Evolutionary conservation across 2,888 invertebrate genomes (phyloP), one percentile per base, ranked within the genome.

Genomic region (Clunio marinus): DNA sequence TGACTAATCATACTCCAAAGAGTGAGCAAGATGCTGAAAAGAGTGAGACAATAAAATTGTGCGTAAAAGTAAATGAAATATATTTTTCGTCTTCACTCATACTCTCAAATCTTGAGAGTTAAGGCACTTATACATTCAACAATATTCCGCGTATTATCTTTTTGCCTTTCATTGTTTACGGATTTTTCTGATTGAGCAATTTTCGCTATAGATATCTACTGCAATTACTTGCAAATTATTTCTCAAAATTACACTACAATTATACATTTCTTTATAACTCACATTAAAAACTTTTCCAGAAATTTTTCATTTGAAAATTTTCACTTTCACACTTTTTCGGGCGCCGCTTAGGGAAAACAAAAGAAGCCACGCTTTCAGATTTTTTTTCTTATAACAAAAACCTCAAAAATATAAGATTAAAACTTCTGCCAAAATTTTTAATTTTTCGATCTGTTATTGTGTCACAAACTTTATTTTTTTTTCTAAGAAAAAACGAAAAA

Each of bases 151-250:
- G 22, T 51, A 51, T 22, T 51, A 41, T 51, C 22, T 51, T 51
- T 51, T 15, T 51, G 51, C 51, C 22, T 51, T 51, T 51, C 51
- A 51, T 51, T 51, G 51, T 51, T 51, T 51, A 51, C 51, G 51
- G 51, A 51, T 51, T 51, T 4, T 22, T 51, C 5, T 17, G 51
- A 51, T 51, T 51, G 8, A 45, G 15, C 45, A n/a, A 15, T 51
- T 51, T 3, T n/a, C 8, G n/a, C 22, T n/a, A n/a, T n/a, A n/a
- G n/a, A n/a, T n/a, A n/a, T n/a, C n/a, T n/a, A n/a, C n/a, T n/a
- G n/a, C n/a, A n/a, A n/a, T n/a, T n/a, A n/a, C n/a, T n/a, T 22
- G 5, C 17, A 17, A 51, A 51, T 51, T 51, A n/a, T n/a, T 51
- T 22, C 51, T 20, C 51, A 51, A 13, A 22, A 22, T 51, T 51